phyloP scores from a whole-genome alignment of 2,888 invertebrate genomes.

The Phaedon cochleariae region DNA sequence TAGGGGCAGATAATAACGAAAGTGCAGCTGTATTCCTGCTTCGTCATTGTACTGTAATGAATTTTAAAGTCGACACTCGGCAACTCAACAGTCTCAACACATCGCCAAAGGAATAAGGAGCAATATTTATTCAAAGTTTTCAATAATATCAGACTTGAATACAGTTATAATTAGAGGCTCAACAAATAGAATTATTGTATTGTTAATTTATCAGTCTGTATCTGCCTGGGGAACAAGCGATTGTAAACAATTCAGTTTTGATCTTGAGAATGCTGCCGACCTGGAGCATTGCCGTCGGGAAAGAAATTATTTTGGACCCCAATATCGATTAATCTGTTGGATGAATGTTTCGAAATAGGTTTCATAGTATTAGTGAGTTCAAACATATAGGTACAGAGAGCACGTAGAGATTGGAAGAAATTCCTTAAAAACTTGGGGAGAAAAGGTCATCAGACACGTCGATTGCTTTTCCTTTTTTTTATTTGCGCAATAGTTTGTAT shows the following conservation, averaged over 20 bases:
- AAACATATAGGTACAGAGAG: too few species aligned
- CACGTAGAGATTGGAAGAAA: too few species aligned
- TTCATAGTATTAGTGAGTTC: too few species aligned
- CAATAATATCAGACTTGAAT: slow-evolving; percentile 39
- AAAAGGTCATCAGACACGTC: too few species aligned
- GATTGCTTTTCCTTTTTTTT: too few species aligned
- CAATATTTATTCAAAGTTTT: slow-evolving; percentile 32
- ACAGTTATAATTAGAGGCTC: slow-evolving; percentile 41
- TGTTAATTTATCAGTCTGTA: slow-evolving; percentile 32
- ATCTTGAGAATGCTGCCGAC: slow-evolving; percentile 28
- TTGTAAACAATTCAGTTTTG: slow-evolving; percentile 43
- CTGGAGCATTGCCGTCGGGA: slow-evolving; percentile 16
- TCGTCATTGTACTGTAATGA: slow-evolving; percentile 34
- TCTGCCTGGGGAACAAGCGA: slow-evolving; percentile 21
- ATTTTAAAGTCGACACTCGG: slow-evolving; percentile 36
- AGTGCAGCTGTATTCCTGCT: slow-evolving; percentile 35
- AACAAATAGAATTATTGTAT: slow-evolving; percentile 42
- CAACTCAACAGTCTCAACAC: slow-evolving; percentile 26
- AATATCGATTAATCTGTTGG: too few species aligned
- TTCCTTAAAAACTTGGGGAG: too few species aligned
- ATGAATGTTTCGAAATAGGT: too few species aligned
- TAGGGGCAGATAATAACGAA: slow-evolving; percentile 19
- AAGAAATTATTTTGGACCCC: too few species aligned
- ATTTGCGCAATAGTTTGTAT: too few species aligned
- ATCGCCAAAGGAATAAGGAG: slow-evolving; percentile 34